Base-by-base conservation (phyloP, 2,888 invertebrate species). In the Chrysotoxum bicinctum region DNA sequence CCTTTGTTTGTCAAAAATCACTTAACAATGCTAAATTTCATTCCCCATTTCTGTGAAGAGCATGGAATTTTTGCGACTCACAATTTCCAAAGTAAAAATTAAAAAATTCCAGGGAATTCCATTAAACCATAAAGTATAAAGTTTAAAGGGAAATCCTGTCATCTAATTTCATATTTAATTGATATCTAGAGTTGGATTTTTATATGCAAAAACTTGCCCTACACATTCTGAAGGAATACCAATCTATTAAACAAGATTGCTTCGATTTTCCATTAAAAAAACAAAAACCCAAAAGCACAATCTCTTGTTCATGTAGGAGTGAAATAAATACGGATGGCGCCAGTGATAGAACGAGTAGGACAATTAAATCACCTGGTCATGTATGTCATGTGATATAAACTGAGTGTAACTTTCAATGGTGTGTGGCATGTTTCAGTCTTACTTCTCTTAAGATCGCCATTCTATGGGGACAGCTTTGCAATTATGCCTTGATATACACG, bases 351-450 rank as follows among this genome's bases (percentile, higher is more conserved):
- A 62, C 6, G 62, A 62, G 43, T 14, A 60, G 30, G 69, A 58
- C 48, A 68, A 77, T 60, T 52, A 77, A 78, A 70, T 72, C 62
- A 45, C 77, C 52, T 62, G 70, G 58, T 72, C 72, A 58, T 77
- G 76, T 60, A 30, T 77, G 76, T 60, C 69, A 60, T 69, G 50
- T 60, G 40, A 69, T 14, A 32, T 32, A 10, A 76, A 32, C 23
- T 32, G 54, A 52, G 40, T 52, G 10, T 40, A 43, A 6, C 62
- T 6, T 26, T 43, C 23, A 30, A 30, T 26, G 16, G 16, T 43
- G 16, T 62, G 62, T 30, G 26, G 26, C 43, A 62, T 43, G 62
- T 43, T 60, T 37, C 3, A 60, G 37, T 37, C 16, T 16, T 21
- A 40, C 4, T 16, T 26, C 40, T 43, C 43, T 16, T 14, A 16